Evolutionary conservation across 2,888 invertebrate genomes (phyloP), one percentile per base, ranked within the genome.

Genomic region (Callosobruchus maculatus): DNA sequence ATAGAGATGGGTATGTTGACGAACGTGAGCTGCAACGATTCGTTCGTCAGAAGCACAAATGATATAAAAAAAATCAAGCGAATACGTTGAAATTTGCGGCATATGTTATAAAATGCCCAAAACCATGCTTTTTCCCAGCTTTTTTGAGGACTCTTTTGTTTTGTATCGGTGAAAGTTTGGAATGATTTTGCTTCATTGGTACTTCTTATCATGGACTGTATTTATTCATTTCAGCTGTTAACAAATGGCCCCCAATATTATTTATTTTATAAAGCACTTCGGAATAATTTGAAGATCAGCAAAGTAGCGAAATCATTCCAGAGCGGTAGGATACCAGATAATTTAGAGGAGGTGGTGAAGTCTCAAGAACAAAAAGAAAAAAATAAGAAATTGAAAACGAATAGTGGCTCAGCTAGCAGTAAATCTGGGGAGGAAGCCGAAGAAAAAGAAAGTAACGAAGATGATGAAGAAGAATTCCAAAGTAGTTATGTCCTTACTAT

Each of bases 401-500:
- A 80, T 83, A 81, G 74, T 80, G n/a, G 20, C 76, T 75, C 9
- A n/a, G 3, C 21, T 68, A 68, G 5, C 20, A 68, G 20, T 21
- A 21, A 68, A 68, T 68, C 68, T 68, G 68, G 20, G 21, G 68
- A 68, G 13, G 68, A 18, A n/a, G 21, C 75, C 1, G 78, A 81
- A 72, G 71, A 72, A 26, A 78, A 80, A 18, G 70, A 68, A 49
- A 77, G 80, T 49, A 75, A 84, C 66, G 80, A 82, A 4, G 72
- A 49, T 0, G 77, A 81, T 68, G 81, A 85, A 31, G 90, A 90
- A 70, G 81, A 83, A 72, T 83, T 85, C 79, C 91, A 90, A 82
- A 92, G 91, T 70, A 92, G 91, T 82, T 95, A 93, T 81, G 84
- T 93, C 75, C 87, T 95, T 71, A 94, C 93, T 68, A 90, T 94